Evolutionary conservation across 2,113 vertebrate genomes (phyloP).

Genomic region (Addax nasomaculatus): DNA sequence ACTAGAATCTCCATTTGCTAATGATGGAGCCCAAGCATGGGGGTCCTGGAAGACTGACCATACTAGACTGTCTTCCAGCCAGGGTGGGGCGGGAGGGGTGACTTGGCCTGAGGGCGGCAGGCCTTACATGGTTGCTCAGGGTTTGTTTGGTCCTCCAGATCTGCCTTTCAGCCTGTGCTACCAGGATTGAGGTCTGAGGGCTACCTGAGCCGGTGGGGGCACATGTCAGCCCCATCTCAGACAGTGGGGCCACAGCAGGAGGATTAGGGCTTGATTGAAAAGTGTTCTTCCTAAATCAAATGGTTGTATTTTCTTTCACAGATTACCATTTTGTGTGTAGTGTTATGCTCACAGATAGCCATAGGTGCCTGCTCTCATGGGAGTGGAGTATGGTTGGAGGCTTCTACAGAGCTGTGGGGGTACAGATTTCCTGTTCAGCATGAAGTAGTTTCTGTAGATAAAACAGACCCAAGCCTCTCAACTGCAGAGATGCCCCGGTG

Average conservation of each 20-base stretch:
- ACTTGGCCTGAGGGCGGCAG: not conserved
- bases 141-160: not conserved
- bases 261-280: constrained; percentile 48
- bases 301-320: constrained; percentile 42
- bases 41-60: too few relatives aligned
- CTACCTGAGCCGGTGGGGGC: not conserved
- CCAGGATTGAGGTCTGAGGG: not conserved
- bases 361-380: rapidly evolving
- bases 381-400: not conserved
- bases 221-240: not conserved
- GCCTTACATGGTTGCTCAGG: rapidly evolving
- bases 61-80: too few relatives aligned
- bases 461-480: not conserved
- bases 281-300: constrained; percentile 37
- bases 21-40: rapidly evolving
- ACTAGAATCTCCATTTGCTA: not conserved
- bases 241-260: not conserved
- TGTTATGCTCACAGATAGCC: not conserved
- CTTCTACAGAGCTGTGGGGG: rapidly evolving
- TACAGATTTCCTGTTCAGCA: not conserved
- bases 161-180: constrained; percentile 15
- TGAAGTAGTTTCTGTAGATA: not conserved
- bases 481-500: not conserved
- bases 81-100: rapidly evolving
- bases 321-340: not conserved